Base-by-base conservation (phyloP, 2,113 vertebrate genomes). In the Myrmecophaga tridactyla region DNA sequence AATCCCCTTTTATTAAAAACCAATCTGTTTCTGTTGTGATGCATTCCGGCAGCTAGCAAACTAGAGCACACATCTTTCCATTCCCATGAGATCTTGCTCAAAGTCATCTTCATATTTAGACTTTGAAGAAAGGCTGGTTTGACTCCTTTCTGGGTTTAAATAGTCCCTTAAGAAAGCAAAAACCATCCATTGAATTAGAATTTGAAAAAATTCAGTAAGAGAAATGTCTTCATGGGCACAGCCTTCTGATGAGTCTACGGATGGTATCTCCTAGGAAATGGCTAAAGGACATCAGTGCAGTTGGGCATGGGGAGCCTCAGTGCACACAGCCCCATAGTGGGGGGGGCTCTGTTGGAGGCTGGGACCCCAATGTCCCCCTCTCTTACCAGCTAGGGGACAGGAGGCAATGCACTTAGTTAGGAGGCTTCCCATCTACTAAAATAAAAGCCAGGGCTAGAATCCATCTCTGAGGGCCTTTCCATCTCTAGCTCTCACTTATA, bases 241-340 rank as follows among this genome's bases (percentile, higher is more conserved):
- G 1, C 14, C 21, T 72, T 39, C 34, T 10, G 15, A 27, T 34
- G 27, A 39, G 11, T 4, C 2, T 0, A 7, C 12, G 2, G 20
- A 6, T 20, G 43, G 84, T 25, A 2, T 39, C 8, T 27, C 27
- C 69, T 34, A 41, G 25, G 56, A 48, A 60, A 20, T 34, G 51
- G 3, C 51, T 8, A 34, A 17, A 58, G 31, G 5, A 18, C 7
- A 76, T 17, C 36, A 29, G 39, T 31, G 9, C 23, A 25, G 23
- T 27, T 62, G 34, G 34, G 67, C 10, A 10, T 7, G 23, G 8
- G 75, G 9, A n/a, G 43, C 15, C 65, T 10, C 9, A 8, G 31
- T 34, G 17, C 51, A 41, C 13, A 43, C 0, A 34, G 84, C 36
- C 43, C 9, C 15, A 1, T 20, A 63, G 34, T 20, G 3, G 3